phyloP scores from a whole-genome alignment of 64 coral and sea anemone species.

The Cladopsammia gracilis region DNA sequence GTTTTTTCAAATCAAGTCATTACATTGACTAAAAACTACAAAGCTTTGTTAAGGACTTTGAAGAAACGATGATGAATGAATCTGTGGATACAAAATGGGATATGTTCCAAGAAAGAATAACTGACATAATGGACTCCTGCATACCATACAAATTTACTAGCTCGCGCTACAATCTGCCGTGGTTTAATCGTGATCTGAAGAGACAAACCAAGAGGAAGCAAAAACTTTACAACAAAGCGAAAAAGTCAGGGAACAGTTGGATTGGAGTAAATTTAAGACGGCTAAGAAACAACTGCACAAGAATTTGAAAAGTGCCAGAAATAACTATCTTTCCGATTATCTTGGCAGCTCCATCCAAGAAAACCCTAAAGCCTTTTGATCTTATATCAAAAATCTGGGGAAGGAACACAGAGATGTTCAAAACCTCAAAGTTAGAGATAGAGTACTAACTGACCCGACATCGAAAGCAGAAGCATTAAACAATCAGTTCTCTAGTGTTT shows the following conservation, averaged over 20 bases:
- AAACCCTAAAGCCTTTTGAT: slow-evolving; percentile 56
- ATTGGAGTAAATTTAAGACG: slow-evolving; percentile 46
- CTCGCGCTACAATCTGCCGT: slow-evolving; percentile 12
- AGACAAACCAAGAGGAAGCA: slow-evolving; percentile 34
- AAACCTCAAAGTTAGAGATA: slow-evolving; percentile 52
- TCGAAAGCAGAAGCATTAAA: slow-evolving; percentile 53
- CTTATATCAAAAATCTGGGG: slow-evolving; percentile 27
- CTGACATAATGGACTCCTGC: slow-evolving; percentile 50
- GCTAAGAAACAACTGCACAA: slow-evolving; percentile 45
- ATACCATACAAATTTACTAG: slow-evolving; percentile 51
- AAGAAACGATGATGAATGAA: slow-evolving; percentile 16
- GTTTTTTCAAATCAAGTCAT: no score
- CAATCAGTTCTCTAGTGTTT: slow-evolving; percentile 55
- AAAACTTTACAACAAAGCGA: slow-evolving; percentile 63
- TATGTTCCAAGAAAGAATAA: slow-evolving; percentile 62
- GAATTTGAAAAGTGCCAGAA: slow-evolving; percentile 39
- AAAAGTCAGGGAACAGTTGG: slow-evolving; percentile 26
- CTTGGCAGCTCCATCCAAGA: slow-evolving; percentile 22
- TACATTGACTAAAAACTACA: neutral
- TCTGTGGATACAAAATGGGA: slow-evolving; percentile 74
- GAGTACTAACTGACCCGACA: slow-evolving; percentile 6
- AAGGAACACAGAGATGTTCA: slow-evolving; percentile 41
- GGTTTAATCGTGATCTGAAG: slow-evolving; percentile 15
- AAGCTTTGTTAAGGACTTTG: neutral
- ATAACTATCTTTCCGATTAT: slow-evolving; percentile 58